Percentiles rank a stretch among this genome's conserved stretches.
Conservation (phyloP, 2,888 invertebrate genomes). For the Ryuthela nishihirai region DNA sequence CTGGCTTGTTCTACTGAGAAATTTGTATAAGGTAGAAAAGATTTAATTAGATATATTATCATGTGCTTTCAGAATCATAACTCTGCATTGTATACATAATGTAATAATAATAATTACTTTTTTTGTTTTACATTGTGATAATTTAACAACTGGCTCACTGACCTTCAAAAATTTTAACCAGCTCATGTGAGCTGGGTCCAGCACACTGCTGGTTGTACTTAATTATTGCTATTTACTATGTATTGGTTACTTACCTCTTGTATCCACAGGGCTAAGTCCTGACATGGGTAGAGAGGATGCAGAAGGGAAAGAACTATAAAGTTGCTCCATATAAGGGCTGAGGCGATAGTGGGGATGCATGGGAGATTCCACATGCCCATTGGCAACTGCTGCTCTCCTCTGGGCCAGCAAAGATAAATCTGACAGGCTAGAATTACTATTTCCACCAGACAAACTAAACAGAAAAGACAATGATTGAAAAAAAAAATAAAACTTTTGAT, state of each 20-base stretch:
- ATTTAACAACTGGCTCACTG: too few species aligned
- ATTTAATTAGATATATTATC: too few species aligned
- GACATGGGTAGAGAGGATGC: slow-evolving; percentile 66
- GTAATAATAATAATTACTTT: too few species aligned
- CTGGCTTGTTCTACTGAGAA: too few species aligned
- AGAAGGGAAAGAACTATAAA: slow-evolving; percentile 66
- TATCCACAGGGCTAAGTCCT: slow-evolving; percentile 52
- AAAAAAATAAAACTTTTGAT: neutral
- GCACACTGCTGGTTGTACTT: neutral
- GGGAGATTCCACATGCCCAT: slow-evolving; percentile 22
- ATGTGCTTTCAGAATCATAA: too few species aligned
- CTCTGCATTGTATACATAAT: too few species aligned
- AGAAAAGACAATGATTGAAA: slow-evolving; percentile 1
- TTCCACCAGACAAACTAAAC: slow-evolving; percentile 36
- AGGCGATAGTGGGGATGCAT: slow-evolving; percentile 64
- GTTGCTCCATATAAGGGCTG: slow-evolving; percentile 70
- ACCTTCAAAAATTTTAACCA: too few species aligned
- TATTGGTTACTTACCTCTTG: slow-evolving; percentile 55
- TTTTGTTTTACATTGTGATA: too few species aligned
- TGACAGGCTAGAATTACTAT: slow-evolving; percentile 39
- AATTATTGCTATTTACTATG: too few species aligned
- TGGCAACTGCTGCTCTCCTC: slow-evolving; percentile 13
- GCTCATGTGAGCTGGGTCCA: too few species aligned
- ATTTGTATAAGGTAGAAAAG: too few species aligned
- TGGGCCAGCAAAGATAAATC: slow-evolving; percentile 46